Evolutionary conservation across 2,797 vertebrate genomes (phyloP), one percentile per base, ranked within the genome.

Genomic region (Clarias fuscus): DNA sequence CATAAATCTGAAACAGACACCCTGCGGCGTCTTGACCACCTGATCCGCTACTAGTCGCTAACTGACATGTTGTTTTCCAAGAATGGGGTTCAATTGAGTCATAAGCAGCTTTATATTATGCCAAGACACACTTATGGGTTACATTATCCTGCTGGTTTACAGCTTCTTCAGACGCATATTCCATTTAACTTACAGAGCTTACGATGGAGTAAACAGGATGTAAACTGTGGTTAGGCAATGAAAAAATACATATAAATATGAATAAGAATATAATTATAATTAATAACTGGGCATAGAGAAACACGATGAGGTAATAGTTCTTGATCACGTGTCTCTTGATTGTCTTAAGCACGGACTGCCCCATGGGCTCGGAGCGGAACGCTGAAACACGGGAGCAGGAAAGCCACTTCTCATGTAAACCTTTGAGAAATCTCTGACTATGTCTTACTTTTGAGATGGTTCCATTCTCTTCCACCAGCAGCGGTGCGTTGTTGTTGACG

Each of bases 401-500:
- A 68, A 62, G 79, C 2, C 59, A 68, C 14, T 62, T 90, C 56
- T 80, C 90, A 87, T 22, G 17, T 58, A 88, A 87, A 83, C 87
- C 84, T 67, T 0, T 67, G 87, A 30, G 82, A 40, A 8, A 70
- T 43, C 30, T 78, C 30, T 14, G 56, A 73, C 30, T 61, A 48
- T 15, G 71, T 77, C 93, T 93, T 94, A 97, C 97, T 96, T 97
- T 97, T 84, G 96, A 95, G 88, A 97, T 92, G 0, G 93, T 93
- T 81, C 97, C 96, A 0, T 98, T 98, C 92, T 97, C 96, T 88
- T 97, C 96, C 86, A 96, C 95, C 59, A 96, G 91, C 65, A 97
- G 93, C 0, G 96, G 96, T 3, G 93, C 91, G 0, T 96, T 96
- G 61, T 95, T 95, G 90, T 96, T 96, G 59, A 94, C 90, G 0